These are phyloP conservation scores for Falcunculus frontatus DNA, from an alignment of 2,113 vertebrate species.

Conservation along the genomic window DNA sequence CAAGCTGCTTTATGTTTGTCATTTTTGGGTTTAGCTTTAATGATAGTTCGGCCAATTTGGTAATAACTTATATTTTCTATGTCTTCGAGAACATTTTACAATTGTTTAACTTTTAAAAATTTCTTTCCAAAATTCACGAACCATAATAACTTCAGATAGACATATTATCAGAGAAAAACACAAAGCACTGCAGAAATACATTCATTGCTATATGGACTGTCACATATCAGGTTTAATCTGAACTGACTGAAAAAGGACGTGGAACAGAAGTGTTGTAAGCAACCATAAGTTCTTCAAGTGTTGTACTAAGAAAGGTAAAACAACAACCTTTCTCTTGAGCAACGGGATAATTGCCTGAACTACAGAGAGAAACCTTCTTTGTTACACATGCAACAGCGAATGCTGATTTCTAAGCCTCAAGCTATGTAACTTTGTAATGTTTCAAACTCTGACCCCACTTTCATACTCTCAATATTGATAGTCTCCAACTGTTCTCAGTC, in stretches of 20 bases:
- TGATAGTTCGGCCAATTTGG: background rate
- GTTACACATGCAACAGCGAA: slow-evolving; percentile 31
- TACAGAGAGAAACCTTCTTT: slow-evolving; percentile 56
- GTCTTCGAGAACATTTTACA: slow-evolving; percentile 16
- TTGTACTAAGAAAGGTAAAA: background rate
- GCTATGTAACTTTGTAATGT: slow-evolving; percentile 14
- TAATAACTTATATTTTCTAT: background rate
- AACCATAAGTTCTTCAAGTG: slow-evolving; percentile 39
- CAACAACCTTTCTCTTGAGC: background rate
- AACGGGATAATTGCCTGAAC: slow-evolving; percentile 33
- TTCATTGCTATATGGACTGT: background rate
- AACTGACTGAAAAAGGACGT: slow-evolving; percentile 51
- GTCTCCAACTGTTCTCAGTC: background rate
- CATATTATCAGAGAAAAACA: slow-evolving; percentile 34
- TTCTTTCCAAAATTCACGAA: slow-evolving; percentile 43
- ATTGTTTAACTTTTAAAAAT: background rate
- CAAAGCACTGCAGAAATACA: slow-evolving; percentile 31
- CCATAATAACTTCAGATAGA: slow-evolving; percentile 38
- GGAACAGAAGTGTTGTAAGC: slow-evolving; percentile 39
- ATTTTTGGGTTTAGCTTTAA: background rate
- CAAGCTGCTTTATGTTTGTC: slow-evolving; percentile 21
- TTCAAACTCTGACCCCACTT: slow-evolving; percentile 28
- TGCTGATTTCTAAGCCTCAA: slow-evolving; percentile 43
- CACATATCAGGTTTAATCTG: slow-evolving; percentile 44
- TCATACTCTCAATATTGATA: slow-evolving; percentile 18